Conservation (phyloP, 1,140 invertebrate genomes). For the Drosophila punjabiensis region DNA sequence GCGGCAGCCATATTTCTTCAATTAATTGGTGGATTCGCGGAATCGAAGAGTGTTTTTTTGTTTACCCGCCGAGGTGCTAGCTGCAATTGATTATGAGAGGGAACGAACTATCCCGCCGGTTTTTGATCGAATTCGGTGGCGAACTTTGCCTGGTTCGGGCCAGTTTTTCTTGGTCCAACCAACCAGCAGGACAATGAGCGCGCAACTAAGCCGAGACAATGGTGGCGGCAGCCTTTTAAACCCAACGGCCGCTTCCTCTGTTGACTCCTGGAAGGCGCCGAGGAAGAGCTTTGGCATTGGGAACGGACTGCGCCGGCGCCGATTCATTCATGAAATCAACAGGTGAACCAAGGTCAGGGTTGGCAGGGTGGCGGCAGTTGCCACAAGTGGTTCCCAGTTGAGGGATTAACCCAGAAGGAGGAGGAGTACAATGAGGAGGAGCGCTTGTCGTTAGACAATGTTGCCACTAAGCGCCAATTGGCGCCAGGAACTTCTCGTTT, state of each 20-base stretch:
- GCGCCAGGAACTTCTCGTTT: neutral
- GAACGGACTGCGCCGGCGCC: conserved; percentile 42
- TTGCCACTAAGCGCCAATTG: conserved; percentile 7
- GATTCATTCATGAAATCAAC: conserved; percentile 78
- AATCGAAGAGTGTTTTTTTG: conserved; percentile 16
- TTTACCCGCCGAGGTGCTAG: conserved; percentile 4
- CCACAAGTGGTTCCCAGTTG: conserved; percentile 56
- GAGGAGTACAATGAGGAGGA: neutral
- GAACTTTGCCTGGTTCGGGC: neutral
- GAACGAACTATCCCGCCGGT: conserved; percentile 22
- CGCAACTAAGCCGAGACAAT: conserved; percentile 77
- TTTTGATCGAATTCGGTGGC: conserved; percentile 10
- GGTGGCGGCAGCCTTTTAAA: conserved; percentile 60
- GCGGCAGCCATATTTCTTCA: conserved; percentile 17
- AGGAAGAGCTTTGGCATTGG: conserved; percentile 56
- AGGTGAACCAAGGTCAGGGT: conserved; percentile 71
- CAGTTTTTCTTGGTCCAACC: conserved; percentile 26
- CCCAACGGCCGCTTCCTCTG: conserved; percentile 12
- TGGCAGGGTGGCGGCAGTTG: neutral
- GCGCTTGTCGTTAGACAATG: neutral
- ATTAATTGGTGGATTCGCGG: conserved; percentile 20
- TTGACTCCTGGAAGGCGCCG: conserved; percentile 68
- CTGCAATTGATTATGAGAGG: conserved; percentile 17
- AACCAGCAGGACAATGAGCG: conserved; percentile 63
- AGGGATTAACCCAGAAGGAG: conserved; percentile 32